A percentile compares a stretch with the other conserved stretches of the same genome.
phyloP scores from a whole-genome alignment of 2,888 invertebrate genomes.

The Drosophila borborema region DNA sequence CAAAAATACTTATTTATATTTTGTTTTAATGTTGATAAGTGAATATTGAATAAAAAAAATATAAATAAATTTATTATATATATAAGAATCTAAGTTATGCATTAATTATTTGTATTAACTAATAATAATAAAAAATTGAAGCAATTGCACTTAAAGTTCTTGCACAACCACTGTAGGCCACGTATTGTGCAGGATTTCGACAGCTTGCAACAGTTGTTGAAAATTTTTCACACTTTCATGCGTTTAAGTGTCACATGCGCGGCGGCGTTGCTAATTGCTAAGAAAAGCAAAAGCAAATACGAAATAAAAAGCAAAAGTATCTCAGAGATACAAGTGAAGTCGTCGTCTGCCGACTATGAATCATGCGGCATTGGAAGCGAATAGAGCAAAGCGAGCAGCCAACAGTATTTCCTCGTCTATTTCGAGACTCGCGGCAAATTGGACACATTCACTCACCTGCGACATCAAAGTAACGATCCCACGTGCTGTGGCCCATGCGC shows the following conservation, averaged over 20 bases:
- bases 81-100: no score
- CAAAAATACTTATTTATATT: no score
- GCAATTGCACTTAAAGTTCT: background rate
- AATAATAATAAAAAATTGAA: background rate
- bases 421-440: conserved; percentile 14
- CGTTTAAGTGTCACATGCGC: conserved; percentile 76
- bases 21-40: no score
- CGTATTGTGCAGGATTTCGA: conserved; percentile 48
- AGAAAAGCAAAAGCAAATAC: conserved; percentile 43
- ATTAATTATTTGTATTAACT: no score
- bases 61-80: no score
- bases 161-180: background rate
- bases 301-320: conserved; percentile 63
- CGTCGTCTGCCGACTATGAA: conserved; percentile 57
- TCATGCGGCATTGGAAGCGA: conserved; percentile 41
- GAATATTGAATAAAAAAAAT: no score
- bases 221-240: conserved; percentile 75
- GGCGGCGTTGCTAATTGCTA: conserved; percentile 72
- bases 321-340: conserved; percentile 58
- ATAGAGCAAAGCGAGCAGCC: conserved; percentile 23
- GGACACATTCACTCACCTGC: conserved; percentile 74
- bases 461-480: conserved; percentile 75
- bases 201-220: conserved; percentile 58
- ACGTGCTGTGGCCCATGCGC: conserved; percentile 62
- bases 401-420: conserved; percentile 55